Evolutionary conservation across 2,888 invertebrate species (phyloP), one percentile per base, ranked within the genome.

Genomic region (Drosophila putrida): DNA sequence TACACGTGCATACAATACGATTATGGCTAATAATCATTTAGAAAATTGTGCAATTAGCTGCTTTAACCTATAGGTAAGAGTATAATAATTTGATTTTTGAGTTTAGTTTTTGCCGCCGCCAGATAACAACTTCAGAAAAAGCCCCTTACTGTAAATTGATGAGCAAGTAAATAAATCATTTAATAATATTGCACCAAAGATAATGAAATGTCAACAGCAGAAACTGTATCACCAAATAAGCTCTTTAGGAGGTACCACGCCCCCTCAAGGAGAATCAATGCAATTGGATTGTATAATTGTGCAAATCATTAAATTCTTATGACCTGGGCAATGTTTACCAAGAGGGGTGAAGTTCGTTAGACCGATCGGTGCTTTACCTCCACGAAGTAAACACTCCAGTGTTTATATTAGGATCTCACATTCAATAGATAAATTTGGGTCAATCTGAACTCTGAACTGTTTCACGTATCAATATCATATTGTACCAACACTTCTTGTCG

Each of bases 141-240:
- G 43, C 49, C 76, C 79, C 80, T 50, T 31, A 27, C 44, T n/a
- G 31, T 61, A 67, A 70, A 65, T 70, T 47, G 51, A 65, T 55
- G 54, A 62, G 62, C 47, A 53, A 58, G 63, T 58, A 81, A 70
- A 81, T 78, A 81, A 84, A 81, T 84, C 62, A 84, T 65, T 60
- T 55, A 10, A 33, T 71, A 66, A 68, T 64, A 53, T 69, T 49
- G 20, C 57, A 31, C 47, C 28, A 58, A 47, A 78, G 78, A 79
- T 86, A 86, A 77, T 77, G 55, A 63, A 61, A 62, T 83, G 64
- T 73, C 60, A 84, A 63, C 55, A 47, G 11, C 15, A 9, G 35
- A 8, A 58, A 59, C 15, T 60, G 35, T 55, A 61, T 51, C 46
- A 25, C 25, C 9, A 35, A 55, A 41, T 43, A 10, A 8, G 25